Conservation (phyloP, 2,113 vertebrate species). For the Enhydra lutris region DNA sequence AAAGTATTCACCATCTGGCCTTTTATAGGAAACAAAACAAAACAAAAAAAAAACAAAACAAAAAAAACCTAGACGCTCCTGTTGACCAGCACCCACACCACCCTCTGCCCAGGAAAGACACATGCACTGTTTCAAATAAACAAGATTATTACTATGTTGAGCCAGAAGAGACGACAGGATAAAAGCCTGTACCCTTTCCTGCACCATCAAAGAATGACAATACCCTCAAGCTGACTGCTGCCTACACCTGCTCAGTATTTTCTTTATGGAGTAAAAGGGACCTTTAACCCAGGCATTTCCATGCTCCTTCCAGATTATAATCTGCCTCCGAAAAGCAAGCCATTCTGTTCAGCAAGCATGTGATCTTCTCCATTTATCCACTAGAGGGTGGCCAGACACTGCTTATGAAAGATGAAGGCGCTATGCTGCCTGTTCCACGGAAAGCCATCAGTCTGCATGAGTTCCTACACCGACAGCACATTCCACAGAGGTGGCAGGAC, state of each 20-base stretch:
- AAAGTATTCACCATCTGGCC: neutral
- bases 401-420: neutral
- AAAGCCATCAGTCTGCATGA: neutral
- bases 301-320: neutral
- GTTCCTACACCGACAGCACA: neutral
- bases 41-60: too few relatives aligned
- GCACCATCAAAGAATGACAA: neutral
- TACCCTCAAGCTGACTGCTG: too few relatives aligned
- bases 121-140: neutral
- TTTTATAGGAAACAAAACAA: neutral
- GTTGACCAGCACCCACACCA: too few relatives aligned
- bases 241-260: neutral
- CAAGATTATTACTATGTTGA: neutral
- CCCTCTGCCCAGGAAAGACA: neutral
- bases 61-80: neutral
- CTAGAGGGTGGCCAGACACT: constrained; percentile 51
- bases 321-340: neutral
- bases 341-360: neutral
- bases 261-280: neutral
- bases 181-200: neutral
- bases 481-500: neutral
- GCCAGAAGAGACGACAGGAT: neutral
- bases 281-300: neutral
- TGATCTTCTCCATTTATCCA: neutral
- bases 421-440: accelerated